Evolutionary conservation across 2,113 vertebrate genomes (phyloP), one percentile per base, ranked within the genome.

Genomic region (Oplegnathus fasciatus): DNA sequence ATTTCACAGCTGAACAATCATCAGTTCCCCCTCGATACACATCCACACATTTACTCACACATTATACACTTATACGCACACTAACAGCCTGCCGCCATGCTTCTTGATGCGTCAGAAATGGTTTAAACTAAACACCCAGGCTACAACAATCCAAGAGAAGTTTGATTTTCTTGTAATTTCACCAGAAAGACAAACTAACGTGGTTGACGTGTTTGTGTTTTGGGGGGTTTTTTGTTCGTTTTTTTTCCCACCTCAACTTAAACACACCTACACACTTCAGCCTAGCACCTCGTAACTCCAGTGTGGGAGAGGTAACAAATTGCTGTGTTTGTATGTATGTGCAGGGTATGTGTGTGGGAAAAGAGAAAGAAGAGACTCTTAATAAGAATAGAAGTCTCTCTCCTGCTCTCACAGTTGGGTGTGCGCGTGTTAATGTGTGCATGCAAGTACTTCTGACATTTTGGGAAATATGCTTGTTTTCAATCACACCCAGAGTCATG

Each of bases 1-100:
- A 93, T 94, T 94, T 91, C 83, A 93, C 90, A 92, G 90, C 76
- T 79, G 85, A 90, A 86, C 80, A 91, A 88, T 84, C 80, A 78
- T 88, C 84, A 86, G 73, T 48, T 78, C 84, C 68, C 80, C 57
- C 58, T 76, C 65, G 52, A 81, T 78, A 78, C 62, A 66, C 78
- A 86, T 46, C 37, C 44, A 54, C 66, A 65, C 42, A 61, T 20
- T 34, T 40, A 52, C 18, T 37, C 57, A 67, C 74, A 30, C 65
- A 44, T 42, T 48, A 74, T 55, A 34, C 34, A 46, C 28, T 50
- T 32, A 54, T 32, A 52, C 50, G 66, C 74, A 40, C 40, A 81
- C 22, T 8, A 78, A 58, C 44, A 61, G 54, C 42, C 58, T 4
- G 15, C 54, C 28, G 9, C 46, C 20, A 58, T 60, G 74, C 17